A percentile compares a stretch with the other conserved stretches of the same genome.
These are phyloP conservation scores for Porites lutea DNA, from an alignment of 64 coral and sea anemone species.

Conservation along the genomic window DNA sequence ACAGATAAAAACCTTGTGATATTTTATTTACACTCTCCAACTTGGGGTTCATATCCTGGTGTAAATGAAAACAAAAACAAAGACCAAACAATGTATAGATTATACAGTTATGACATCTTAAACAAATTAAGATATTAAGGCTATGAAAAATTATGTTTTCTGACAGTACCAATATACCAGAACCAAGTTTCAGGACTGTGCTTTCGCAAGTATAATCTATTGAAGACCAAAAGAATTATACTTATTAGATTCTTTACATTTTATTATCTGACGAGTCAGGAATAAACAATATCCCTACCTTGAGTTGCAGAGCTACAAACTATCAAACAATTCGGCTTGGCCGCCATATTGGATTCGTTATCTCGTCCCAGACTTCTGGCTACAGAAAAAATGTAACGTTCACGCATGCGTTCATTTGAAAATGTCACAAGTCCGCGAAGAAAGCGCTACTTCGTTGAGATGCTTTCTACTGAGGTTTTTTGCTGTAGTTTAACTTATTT, in stretches of 20 bases:
- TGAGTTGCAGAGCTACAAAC: slow-evolving; percentile 77
- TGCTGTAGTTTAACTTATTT: background rate
- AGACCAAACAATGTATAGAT: too few species aligned
- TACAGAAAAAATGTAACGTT: background rate
- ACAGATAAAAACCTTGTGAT: too few species aligned
- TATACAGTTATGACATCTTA: too few species aligned
- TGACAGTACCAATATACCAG: too few species aligned
- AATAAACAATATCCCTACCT: slow-evolving; percentile 22
- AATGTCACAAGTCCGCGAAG: slow-evolving; percentile 70
- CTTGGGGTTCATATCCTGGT: too few species aligned
- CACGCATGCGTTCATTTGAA: slow-evolving; percentile 61
- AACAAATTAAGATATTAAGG: too few species aligned
- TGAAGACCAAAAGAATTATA: background rate
- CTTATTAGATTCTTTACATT: background rate
- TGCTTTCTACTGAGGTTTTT: background rate
- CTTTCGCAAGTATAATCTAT: too few species aligned
- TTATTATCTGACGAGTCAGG: background rate
- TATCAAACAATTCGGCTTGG: slow-evolving; percentile 78
- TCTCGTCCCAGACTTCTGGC: slow-evolving; percentile 50
- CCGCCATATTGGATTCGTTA: slow-evolving; percentile 78
- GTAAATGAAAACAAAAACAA: too few species aligned
- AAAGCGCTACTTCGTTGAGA: background rate
- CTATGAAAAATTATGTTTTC: too few species aligned
- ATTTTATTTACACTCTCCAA: too few species aligned
- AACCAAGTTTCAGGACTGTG: too few species aligned